These are phyloP conservation scores for Nymphalis urticae DNA, from an alignment of 2,888 invertebrate species.

Conservation along the genomic window DNA sequence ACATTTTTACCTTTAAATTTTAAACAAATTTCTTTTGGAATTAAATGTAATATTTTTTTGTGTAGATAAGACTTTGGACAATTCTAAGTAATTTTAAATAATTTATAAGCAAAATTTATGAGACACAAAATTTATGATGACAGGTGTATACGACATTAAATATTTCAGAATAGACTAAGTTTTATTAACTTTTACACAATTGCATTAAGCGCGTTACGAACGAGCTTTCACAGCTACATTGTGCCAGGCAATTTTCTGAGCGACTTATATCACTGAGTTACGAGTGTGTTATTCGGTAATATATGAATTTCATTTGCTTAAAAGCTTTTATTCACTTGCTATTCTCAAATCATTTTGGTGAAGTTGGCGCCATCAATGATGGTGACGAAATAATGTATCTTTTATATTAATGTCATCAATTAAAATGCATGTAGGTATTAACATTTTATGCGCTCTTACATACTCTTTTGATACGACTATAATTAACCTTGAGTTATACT, in stretches of 20 bases:
- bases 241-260: constrained; percentile 71
- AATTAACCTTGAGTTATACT: no score
- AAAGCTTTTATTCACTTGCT: constrained; percentile 74
- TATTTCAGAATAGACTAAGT: constrained; percentile 9
- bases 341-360: constrained; percentile 62
- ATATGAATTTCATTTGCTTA: constrained; percentile 77
- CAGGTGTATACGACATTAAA: not conserved
- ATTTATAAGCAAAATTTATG: not conserved
- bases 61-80: not conserved
- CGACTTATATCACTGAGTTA: constrained; percentile 69
- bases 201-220: constrained; percentile 24
- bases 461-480: no score
- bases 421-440: no score
- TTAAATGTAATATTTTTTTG: no score
- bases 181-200: constrained; percentile 20
- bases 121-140: no score
- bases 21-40: no score
- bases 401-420: no score
- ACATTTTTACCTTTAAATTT: no score
- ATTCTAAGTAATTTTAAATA: not conserved
- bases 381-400: no score
- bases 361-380: constrained; percentile 53
- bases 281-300: constrained; percentile 74
- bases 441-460: no score
- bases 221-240: constrained; percentile 47